A percentile compares a stretch with the other conserved stretches of the same genome.
These are phyloP conservation scores for Actenoides hombroni DNA, from an alignment of 2,113 vertebrate genomes.

Conservation along the genomic window DNA sequence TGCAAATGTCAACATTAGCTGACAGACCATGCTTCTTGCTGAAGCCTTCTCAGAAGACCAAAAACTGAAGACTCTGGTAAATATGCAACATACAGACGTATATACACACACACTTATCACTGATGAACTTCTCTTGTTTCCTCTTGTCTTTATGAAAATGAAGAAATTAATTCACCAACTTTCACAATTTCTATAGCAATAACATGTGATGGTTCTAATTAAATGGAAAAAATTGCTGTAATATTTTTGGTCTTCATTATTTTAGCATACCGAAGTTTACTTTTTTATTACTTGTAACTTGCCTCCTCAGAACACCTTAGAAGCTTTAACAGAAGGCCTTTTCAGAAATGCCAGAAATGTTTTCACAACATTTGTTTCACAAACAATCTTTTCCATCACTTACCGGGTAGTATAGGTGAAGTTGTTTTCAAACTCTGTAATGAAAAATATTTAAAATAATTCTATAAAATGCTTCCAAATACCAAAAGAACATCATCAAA, in stretches of 20 bases:
- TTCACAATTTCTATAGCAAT: background rate
- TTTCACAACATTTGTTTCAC: background rate
- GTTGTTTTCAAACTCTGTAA: slow-evolving; percentile 70
- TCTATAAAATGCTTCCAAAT: background rate
- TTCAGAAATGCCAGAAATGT: background rate
- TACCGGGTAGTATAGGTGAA: slow-evolving; percentile 73
- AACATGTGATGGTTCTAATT: background rate
- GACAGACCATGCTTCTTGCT: background rate
- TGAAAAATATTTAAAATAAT: background rate
- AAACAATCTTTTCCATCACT: slow-evolving; percentile 8
- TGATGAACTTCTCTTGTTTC: background rate
- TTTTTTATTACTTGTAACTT: background rate
- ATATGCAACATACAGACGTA: background rate
- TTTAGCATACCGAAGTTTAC: background rate
- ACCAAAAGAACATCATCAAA: background rate
- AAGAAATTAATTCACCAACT: background rate
- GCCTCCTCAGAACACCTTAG: background rate
- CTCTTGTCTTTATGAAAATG: background rate
- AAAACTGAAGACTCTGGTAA: background rate
- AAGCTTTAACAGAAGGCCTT: background rate
- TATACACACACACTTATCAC: background rate
- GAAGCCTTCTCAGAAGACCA: background rate
- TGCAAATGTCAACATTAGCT: background rate
- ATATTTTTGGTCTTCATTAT: background rate
- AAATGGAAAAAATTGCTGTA: background rate